Base-by-base conservation (phyloP, 2,888 invertebrate genomes). In the Tiliacea aurago region DNA sequence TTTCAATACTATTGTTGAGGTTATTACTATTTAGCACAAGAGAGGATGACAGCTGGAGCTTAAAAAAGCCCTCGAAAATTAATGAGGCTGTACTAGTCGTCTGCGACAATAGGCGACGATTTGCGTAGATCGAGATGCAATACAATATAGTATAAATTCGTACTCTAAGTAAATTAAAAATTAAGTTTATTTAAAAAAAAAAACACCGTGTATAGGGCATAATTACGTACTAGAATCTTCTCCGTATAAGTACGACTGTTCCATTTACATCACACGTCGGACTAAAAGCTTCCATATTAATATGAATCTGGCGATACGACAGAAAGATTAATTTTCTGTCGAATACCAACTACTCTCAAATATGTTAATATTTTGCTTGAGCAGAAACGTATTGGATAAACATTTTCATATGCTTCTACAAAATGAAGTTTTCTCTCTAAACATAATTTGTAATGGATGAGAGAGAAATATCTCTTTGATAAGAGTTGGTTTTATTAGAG, bases 311-410 rank as follows among this genome's bases (percentile, higher is more conserved):
- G 58, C 37, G 56, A 68, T 80, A 80, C 63, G 81, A 73, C 66
- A 63, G 53, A 70, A 80, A 75, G 80, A 80, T 80, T 80, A 76
- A 80, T 85, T 67, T 61, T 33, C 78, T 49, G 59, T 69, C 53
- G 55, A 84, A 67, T 76, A 71, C 20, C 47, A 37, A 58, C 55
- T 49, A 61, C 65, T 70, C 73, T 63, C 45, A 20, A 43, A 63
- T 58, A 84, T 69, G 65, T 76, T 81, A 67, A 84, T 64, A 76
- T 73, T 58, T 80, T 63, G 37, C 80, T 80, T 73, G 45, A 71
- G 18, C 33, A 62, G 33, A 91, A 95, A 68, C 45, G 28, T 62
- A 75, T 75, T 74, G 47, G 43, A 67, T 76, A 70, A 70, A 84
- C 49, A 70, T 73, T 71, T 67, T 33, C 51, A 28, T 43, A 78